Evolutionary conservation across 1,140 invertebrate species (phyloP), one percentile per base, ranked within the genome.

Genomic region (Drosophila punjabiensis): DNA sequence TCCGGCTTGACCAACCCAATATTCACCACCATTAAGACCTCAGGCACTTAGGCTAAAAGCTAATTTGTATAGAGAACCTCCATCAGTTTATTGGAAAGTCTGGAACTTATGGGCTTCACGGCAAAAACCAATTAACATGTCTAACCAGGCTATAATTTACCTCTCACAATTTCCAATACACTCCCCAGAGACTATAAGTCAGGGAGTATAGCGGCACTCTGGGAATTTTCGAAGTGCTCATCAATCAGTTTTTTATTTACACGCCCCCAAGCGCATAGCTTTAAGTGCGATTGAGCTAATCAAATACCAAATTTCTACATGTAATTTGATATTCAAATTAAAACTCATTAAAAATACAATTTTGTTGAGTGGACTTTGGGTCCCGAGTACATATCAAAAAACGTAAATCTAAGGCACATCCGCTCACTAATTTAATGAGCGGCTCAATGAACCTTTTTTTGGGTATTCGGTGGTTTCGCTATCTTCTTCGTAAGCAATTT

Each of bases 371-470:
- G 39, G 47, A 55, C 45, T 55, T 79, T 37, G 3, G 24, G 3
- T 24, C 1, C 1, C 10, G 13, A 18, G 45, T 33, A 55, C 20
- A 58, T 79, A 67, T 66, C 33, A 50, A 70, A 65, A 66, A 68
- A 79, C 60, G 75, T 52, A 65, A 76, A 71, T 81, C 68, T 47
- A 55, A 52, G 55, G 68, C 62, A 79, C 78, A 84, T 89, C 77
- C 69, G 81, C 66, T 81, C 67, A 81, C 85, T 84, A 81, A 88
- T 81, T 88, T 89, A 79, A 88, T 89, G 59, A 79, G 62, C 48
- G 24, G 48, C 14, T 63, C 63, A 52, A 79, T 79, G 55, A 71
- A 69, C 85, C 84, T 73, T 89, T 89, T 83, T 78, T 66, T 59
- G 24, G 24, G 24, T 24, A 24, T 48, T 52, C 0, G 28, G 28